A percentile compares a stretch with the other conserved stretches of the same genome.
These are phyloP conservation scores for Drosophila mulleri DNA, from an alignment of 2,888 invertebrate species.

Conservation along the genomic window DNA sequence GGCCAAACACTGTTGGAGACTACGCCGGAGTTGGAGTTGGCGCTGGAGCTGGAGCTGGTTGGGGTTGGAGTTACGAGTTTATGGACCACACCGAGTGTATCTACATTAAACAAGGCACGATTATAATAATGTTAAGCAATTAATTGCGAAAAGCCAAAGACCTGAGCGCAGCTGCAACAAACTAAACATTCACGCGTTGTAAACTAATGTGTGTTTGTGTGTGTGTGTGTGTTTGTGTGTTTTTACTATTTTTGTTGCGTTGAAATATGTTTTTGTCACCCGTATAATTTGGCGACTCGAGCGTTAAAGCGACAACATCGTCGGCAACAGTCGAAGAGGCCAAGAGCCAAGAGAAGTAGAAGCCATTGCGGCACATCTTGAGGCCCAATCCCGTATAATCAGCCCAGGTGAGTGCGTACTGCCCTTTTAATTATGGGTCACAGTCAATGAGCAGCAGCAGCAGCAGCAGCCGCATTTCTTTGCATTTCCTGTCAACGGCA, in stretches of 20 bases:
- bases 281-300: conserved; percentile 75
- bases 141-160: conserved; percentile 71
- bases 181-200: conserved; percentile 51
- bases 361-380: conserved; percentile 59
- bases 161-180: conserved; percentile 67
- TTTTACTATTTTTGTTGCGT: conserved; percentile 60
- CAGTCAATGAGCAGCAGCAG: conserved; percentile 69
- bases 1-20: conserved; percentile 40
- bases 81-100: conserved; percentile 66
- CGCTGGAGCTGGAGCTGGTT: conserved; percentile 13
- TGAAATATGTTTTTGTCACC: conserved; percentile 80
- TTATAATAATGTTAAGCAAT: conserved; percentile 79
- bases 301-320: conserved; percentile 79
- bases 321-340: conserved; percentile 33
- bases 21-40: conserved; percentile 19
- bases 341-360: conserved; percentile 5
- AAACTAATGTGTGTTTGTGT: conserved; percentile 37
- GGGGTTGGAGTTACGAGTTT: conserved; percentile 4
- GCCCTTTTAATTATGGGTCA: conserved; percentile 77
- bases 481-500: conserved; percentile 77
- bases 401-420: conserved; percentile 54
- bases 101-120: conserved; percentile 73
- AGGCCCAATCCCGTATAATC: conserved; percentile 80
- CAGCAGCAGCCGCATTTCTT: conserved; percentile 37
- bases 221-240: conserved; percentile 32